phyloP scores from a whole-genome alignment of 2,888 invertebrate genomes.

The Drosophila borealis region DNA sequence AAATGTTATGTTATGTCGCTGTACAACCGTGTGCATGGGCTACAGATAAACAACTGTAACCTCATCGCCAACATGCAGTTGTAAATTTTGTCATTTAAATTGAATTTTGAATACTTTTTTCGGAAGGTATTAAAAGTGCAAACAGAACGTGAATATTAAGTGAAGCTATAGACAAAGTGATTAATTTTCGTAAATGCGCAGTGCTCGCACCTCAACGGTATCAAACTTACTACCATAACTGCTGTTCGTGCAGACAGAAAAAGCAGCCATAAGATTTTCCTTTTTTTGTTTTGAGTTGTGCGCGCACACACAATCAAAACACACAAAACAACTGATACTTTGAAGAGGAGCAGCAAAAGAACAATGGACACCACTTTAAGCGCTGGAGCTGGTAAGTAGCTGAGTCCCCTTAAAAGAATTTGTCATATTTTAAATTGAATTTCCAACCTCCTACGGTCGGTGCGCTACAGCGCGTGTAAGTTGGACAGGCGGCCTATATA shows the following conservation, averaged over 20 bases:
- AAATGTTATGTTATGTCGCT: constrained; percentile 21
- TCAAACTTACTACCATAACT: constrained; percentile 37
- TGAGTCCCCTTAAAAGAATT: neutral
- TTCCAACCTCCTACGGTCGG: constrained; percentile 64
- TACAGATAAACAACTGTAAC: constrained; percentile 59
- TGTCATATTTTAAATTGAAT: constrained; percentile 73
- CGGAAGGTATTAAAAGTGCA: constrained; percentile 21
- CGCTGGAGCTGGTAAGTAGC: constrained; percentile 47
- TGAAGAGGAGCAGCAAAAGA: neutral
- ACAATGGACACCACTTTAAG: constrained; percentile 32
- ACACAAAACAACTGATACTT: constrained; percentile 1
- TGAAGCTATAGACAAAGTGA: constrained; percentile 8
- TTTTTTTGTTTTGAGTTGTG: constrained; percentile 55
- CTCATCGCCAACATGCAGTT: constrained; percentile 62
- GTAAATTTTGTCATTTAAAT: constrained; percentile 68
- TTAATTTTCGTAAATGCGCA: constrained; percentile 8
- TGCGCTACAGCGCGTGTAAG: constrained; percentile 57
- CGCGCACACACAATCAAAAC: constrained; percentile 50
- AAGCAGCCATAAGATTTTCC: constrained; percentile 46
- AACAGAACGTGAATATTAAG: constrained; percentile 1
- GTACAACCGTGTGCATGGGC: constrained; percentile 46
- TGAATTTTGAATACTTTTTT: constrained; percentile 62
- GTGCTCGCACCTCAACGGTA: constrained; percentile 10
- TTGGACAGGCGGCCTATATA: constrained; percentile 40
- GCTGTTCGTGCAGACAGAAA: constrained; percentile 32